A percentile compares a stretch with the other conserved stretches of the same genome.
Conservation (phyloP, 2,888 invertebrate genomes). For the Electrophaes corylata region DNA sequence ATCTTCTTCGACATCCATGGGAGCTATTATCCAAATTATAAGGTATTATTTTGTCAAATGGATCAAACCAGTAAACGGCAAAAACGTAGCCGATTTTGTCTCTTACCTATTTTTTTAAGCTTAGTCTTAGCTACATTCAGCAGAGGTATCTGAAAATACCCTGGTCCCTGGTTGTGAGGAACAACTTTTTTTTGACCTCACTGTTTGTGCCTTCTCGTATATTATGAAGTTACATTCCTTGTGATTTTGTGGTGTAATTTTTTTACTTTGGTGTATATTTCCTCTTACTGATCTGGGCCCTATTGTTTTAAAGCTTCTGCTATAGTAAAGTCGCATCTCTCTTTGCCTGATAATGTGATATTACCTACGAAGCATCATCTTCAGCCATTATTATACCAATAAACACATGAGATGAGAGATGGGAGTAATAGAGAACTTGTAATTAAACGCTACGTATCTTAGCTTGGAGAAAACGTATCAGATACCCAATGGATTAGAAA, state of each 20-base stretch:
- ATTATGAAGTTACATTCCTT: not conserved
- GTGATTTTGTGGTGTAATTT: too few relatives aligned
- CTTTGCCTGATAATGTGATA: constrained; percentile 43
- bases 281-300: not conserved
- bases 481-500: constrained; percentile 36
- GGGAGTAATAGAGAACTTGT: constrained; percentile 29
- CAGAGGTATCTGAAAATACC: too few relatives aligned
- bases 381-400: constrained; percentile 30
- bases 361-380: constrained; percentile 28
- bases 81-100: too few relatives aligned
- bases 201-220: not conserved
- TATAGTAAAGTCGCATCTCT: constrained; percentile 44
- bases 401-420: constrained; percentile 32
- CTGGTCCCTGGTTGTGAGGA: too few relatives aligned
- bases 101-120: too few relatives aligned
- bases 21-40: too few relatives aligned
- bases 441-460: constrained; percentile 33
- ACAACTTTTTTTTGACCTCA: too few relatives aligned
- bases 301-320: constrained; percentile 13
- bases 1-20: too few relatives aligned
- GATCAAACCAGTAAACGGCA: too few relatives aligned
- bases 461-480: constrained; percentile 35
- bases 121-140: too few relatives aligned
- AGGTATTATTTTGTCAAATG: too few relatives aligned
- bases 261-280: too few relatives aligned